Evolutionary conservation across 1,140 invertebrate genomes (phyloP), one percentile per base, ranked within the genome.

Genomic region (Anastrepha ludens): DNA sequence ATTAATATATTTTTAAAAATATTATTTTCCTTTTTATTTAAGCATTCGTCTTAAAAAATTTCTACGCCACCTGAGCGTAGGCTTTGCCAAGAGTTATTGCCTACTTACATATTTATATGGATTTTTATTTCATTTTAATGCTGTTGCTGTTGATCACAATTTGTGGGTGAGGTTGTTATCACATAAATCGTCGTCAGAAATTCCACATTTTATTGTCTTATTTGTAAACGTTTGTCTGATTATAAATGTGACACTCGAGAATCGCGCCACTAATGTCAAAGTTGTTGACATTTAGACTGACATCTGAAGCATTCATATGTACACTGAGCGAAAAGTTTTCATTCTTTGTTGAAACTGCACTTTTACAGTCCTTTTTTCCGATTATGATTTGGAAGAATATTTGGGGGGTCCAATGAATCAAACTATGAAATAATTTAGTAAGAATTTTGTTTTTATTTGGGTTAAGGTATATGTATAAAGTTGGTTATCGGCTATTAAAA

Each of bases 251-350:
- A 9, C 6, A 81, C 55, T 81, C 17, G 41, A 11, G 44, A 81
- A 81, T 55, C 74, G 74, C 74, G 74, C 74, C 74, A 81, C 74
- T 47, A 81, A 44, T 81, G 74, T 81, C 74, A 55, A 81, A 81
- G 47, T 50, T 50, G 3, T 55, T 58, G 74, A 81, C 74, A 81
- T 55, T 55, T 13, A 17, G 20, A 29, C 41, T 81, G 74, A 81
- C 74, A 81, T 9, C 55, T 50, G 47, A 20, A 11, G 47, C 47
- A 81, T 50, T 81, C 47, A 81, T 81, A 55, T 47, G 74, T 81
- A 81, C 74, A 81, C 74, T 55, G 74, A 47, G 65, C 29, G 29
- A 74, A 47, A 50, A n/a, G 7, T 74, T 62, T 50, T 20, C 7
- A 13, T 13, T 41, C 3, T 70, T 70, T 15, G 0, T 70, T 15